Evolutionary conservation across 2,888 invertebrate species (phyloP).

Genomic region (Cheilosia grossa): DNA sequence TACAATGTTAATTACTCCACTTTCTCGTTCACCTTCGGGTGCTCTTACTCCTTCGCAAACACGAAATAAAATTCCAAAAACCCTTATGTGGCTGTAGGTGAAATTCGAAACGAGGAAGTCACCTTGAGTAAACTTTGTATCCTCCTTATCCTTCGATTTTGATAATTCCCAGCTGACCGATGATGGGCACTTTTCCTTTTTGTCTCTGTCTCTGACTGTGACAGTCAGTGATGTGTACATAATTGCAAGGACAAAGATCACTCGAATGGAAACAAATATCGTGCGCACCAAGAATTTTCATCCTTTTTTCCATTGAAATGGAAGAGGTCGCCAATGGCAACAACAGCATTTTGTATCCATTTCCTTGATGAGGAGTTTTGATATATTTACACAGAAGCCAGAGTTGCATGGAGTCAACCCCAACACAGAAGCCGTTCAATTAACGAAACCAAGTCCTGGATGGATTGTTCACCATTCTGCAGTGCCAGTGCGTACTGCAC

Average conservation of each 20-base stretch:
- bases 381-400: constrained; percentile 34
- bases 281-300: constrained; percentile 1
- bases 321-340: constrained; percentile 15
- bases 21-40: too few relatives aligned
- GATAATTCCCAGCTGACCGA: constrained; percentile 46
- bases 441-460: constrained; percentile 12
- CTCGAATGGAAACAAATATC: constrained; percentile 57
- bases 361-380: constrained; percentile 12
- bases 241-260: constrained; percentile 65
- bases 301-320: constrained; percentile 34
- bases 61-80: constrained; percentile 11
- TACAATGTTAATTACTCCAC: not conserved
- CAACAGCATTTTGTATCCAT: constrained; percentile 7
- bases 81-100: constrained; percentile 21
- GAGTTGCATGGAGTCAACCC: constrained; percentile 36
- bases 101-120: constrained; percentile 73
- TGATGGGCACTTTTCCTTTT: constrained; percentile 19
- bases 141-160: constrained; percentile 37
- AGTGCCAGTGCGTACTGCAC: constrained; percentile 24
- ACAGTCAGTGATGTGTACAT: constrained; percentile 52
- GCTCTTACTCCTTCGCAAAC: not conserved
- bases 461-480: not conserved
- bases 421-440: constrained; percentile 44
- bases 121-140: constrained; percentile 59
- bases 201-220: constrained; percentile 6